Conservation (phyloP, 2,888 invertebrate species). For the Eristalis tenax region DNA sequence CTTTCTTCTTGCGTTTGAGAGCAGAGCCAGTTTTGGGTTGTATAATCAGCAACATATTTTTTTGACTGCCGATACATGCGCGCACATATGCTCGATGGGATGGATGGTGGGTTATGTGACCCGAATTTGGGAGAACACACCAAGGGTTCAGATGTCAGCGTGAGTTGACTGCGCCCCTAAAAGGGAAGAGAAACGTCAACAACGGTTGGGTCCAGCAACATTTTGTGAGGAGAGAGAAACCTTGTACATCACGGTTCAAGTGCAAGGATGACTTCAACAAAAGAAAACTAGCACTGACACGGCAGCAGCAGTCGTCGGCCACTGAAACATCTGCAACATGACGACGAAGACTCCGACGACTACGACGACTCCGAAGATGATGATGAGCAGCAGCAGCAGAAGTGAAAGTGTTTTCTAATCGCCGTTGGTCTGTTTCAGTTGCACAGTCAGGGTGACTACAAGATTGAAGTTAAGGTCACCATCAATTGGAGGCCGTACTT, state of each 20-base stretch:
- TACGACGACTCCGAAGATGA: slow-evolving; percentile 13
- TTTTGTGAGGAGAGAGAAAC: slow-evolving; percentile 26
- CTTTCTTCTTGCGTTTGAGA: slow-evolving; percentile 36
- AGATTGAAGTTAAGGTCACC: slow-evolving; percentile 61
- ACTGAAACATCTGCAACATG: slow-evolving; percentile 61
- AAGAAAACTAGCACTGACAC: slow-evolving; percentile 33
- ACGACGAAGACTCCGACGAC: not conserved
- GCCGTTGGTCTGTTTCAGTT: slow-evolving; percentile 25
- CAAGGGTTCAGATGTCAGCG: slow-evolving; percentile 34
- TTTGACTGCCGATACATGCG: slow-evolving; percentile 4
- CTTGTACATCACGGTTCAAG: slow-evolving; percentile 24
- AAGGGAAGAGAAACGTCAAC: slow-evolving; percentile 20
- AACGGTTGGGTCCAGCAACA: no score
- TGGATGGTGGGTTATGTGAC: slow-evolving; percentile 37
- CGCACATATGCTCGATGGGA: slow-evolving; percentile 21
- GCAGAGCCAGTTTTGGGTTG: slow-evolving; percentile 21
- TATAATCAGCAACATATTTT: slow-evolving; percentile 55
- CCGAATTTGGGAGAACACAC: slow-evolving; percentile 25
- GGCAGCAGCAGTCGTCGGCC: not conserved
- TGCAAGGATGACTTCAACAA: slow-evolving; percentile 49
- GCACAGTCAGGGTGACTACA: slow-evolving; percentile 34
- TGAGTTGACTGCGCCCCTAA: no score
- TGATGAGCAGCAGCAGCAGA: slow-evolving; percentile 58
- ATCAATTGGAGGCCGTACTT: slow-evolving; percentile 43
- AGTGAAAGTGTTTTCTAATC: slow-evolving; percentile 69